Evolutionary conservation across 2,113 vertebrate species (phyloP).

Genomic region (Polyodon spathula): DNA sequence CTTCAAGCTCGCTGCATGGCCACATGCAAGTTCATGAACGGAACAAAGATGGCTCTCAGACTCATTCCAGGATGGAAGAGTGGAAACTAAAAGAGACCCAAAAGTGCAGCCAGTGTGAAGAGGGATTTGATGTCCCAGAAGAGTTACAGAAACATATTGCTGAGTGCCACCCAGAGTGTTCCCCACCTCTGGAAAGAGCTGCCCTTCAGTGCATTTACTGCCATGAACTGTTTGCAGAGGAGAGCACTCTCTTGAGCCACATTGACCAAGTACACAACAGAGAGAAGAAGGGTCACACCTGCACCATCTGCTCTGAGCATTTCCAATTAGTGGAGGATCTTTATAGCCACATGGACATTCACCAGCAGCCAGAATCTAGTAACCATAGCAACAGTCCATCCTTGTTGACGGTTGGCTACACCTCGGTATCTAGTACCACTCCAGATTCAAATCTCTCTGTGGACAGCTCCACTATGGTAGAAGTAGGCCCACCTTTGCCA

Average conservation of each 20-base stretch:
- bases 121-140: constrained; percentile 92
- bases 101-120: constrained; percentile 93
- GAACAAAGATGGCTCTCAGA: constrained; percentile 75
- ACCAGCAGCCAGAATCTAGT: constrained; percentile 89
- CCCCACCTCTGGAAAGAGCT: constrained; percentile 81
- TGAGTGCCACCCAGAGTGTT: constrained; percentile 92
- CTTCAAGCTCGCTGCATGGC: constrained; percentile 87
- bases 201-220: constrained; percentile 91
- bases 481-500: constrained; percentile 74
- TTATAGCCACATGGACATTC: constrained; percentile 91
- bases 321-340: constrained; percentile 88
- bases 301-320: constrained; percentile 86
- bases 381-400: constrained; percentile 96
- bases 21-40: constrained; percentile 98
- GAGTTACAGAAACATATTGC: constrained; percentile 94
- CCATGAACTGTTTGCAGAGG: constrained; percentile 88
- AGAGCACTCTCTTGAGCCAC: constrained; percentile 81
- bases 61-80: constrained; percentile 72
- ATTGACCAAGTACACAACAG: constrained; percentile 82
- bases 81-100: constrained; percentile 94
- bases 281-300: constrained; percentile 78
- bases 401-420: constrained; percentile 87
- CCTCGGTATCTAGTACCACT: constrained; percentile 94
- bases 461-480: constrained; percentile 90
- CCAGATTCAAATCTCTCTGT: constrained; percentile 95